These are phyloP conservation scores for Drosophila pseudotalamancana DNA, from an alignment of 2,888 invertebrate species.

Conservation along the genomic window DNA sequence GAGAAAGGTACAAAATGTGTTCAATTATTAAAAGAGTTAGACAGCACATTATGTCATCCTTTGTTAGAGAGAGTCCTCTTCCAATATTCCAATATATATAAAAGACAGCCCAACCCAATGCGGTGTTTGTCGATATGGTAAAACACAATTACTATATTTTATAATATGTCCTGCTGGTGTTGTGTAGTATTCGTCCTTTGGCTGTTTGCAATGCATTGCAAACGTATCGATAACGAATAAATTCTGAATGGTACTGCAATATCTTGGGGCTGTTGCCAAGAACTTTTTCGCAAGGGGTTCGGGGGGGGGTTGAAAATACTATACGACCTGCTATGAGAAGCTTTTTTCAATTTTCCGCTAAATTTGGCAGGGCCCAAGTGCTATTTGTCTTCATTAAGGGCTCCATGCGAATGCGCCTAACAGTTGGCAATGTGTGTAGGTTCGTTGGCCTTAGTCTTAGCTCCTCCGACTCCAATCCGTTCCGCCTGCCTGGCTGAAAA, in stretches of 20 bases:
- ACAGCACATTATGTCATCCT: no score
- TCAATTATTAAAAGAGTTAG: neutral
- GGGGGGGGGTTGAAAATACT: conserved; percentile 30
- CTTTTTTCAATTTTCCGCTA: conserved; percentile 83
- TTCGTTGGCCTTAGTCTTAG: conserved; percentile 48
- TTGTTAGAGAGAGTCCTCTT: no score
- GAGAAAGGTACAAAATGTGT: no score
- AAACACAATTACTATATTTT: conserved; percentile 41
- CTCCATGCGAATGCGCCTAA: conserved; percentile 64
- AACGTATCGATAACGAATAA: conserved; percentile 67
- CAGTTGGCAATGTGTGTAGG: conserved; percentile 61
- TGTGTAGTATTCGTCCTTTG: conserved; percentile 32
- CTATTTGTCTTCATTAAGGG: conserved; percentile 82
- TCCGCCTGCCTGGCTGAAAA: conserved; percentile 12
- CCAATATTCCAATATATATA: neutral
- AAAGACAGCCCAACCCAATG: neutral
- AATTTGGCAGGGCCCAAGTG: conserved; percentile 80
- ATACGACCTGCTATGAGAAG: conserved; percentile 49
- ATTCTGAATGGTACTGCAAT: conserved; percentile 68
- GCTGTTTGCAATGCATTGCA: conserved; percentile 48
- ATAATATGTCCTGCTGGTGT: conserved; percentile 3
- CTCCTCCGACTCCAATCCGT: conserved; percentile 18
- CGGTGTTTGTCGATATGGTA: neutral
- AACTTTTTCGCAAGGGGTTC: conserved; percentile 38
- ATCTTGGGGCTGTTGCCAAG: conserved; percentile 60